Conservation (phyloP, 2,888 invertebrate species). For the Acanthosepion lycidas region DNA sequence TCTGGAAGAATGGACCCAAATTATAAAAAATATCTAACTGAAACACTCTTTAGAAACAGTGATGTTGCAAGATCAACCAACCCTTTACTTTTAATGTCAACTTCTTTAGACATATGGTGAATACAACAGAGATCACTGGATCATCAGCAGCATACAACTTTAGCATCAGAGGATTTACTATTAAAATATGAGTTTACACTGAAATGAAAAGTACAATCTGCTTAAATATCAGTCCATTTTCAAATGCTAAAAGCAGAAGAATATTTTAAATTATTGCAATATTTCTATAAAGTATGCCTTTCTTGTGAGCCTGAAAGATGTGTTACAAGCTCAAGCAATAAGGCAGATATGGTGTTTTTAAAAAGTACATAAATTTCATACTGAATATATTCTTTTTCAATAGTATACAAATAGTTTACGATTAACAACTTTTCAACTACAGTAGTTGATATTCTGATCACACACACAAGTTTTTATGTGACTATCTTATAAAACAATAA, state of each 20-base stretch:
- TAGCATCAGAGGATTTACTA: not conserved
- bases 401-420: not conserved
- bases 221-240: not conserved
- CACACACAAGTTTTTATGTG: not conserved
- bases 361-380: not conserved
- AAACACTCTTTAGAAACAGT: too few relatives aligned
- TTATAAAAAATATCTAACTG: not conserved
- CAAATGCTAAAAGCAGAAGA: not conserved
- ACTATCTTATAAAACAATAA: too few relatives aligned
- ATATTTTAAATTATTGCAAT: constrained; percentile 15
- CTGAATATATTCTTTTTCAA: not conserved
- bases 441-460: not conserved
- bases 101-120: too few relatives aligned
- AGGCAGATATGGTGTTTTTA: not conserved
- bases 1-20: not conserved
- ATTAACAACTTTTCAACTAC: not conserved
- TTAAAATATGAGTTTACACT: not conserved
- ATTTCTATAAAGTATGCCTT: constrained; percentile 33
- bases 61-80: too few relatives aligned
- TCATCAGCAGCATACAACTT: not conserved
- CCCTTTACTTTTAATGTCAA: too few relatives aligned
- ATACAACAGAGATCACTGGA: too few relatives aligned
- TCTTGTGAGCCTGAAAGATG: not conserved
- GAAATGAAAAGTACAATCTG: not conserved
- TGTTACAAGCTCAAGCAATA: not conserved